These are phyloP conservation scores for Parelbella ahira DNA, from an alignment of 2,888 invertebrate species.

Conservation along the genomic window DNA sequence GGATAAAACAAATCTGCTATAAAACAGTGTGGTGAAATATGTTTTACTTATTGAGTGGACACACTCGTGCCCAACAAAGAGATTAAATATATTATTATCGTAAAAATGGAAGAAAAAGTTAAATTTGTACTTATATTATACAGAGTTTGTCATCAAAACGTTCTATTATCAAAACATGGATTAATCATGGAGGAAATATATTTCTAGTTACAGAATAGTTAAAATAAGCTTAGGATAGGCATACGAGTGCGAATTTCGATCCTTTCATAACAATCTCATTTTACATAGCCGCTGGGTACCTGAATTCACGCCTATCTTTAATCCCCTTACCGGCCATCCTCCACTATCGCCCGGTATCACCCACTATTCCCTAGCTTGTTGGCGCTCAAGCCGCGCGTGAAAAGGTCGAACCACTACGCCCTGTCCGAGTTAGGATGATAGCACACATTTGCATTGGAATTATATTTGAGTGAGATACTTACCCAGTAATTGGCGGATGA, in stretches of 20 bases:
- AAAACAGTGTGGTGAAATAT: too few species aligned
- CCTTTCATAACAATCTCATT: conserved; percentile 27
- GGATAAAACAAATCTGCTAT: too few species aligned
- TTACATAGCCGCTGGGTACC: conserved; percentile 28
- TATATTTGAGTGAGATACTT: conserved; percentile 7
- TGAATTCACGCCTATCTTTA: conserved; percentile 33
- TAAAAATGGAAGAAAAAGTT: too few species aligned
- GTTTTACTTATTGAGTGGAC: too few species aligned
- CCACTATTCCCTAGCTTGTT: conserved; percentile 42
- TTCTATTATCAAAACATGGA: too few species aligned
- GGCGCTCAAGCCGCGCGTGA: conserved; percentile 52
- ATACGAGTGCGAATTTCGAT: conserved; percentile 7
- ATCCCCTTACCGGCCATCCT: conserved; percentile 25
- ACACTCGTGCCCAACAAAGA: too few species aligned
- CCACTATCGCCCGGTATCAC: background rate
- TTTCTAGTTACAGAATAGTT: background rate
- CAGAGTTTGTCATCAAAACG: too few species aligned
- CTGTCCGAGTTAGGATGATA: conserved; percentile 22
- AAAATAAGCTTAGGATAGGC: background rate
- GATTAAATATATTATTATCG: too few species aligned
- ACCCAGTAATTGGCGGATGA: conserved; percentile 2
- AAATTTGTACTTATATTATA: too few species aligned
- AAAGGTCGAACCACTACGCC: conserved; percentile 45
- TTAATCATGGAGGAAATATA: too few species aligned
- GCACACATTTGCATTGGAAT: conserved; percentile 20